These are phyloP conservation scores for Diploptera punctata DNA, from an alignment of 2,888 invertebrate species.

Conservation along the genomic window DNA sequence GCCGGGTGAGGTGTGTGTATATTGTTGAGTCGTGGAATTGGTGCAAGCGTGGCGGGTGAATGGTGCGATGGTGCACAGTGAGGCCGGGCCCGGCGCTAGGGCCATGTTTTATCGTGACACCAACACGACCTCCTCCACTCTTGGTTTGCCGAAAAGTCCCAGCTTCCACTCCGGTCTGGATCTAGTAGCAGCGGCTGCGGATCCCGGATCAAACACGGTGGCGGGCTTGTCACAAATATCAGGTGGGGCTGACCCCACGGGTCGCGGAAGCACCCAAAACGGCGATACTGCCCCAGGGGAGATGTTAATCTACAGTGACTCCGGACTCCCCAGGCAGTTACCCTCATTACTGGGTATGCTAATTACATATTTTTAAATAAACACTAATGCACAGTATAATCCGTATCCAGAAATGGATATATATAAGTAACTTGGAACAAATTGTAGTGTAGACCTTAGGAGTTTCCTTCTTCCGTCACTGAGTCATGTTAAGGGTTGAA, in stretches of 20 bases:
- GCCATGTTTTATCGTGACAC: conserved; percentile 55
- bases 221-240: conserved; percentile 18
- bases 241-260: conserved; percentile 21
- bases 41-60: conserved; percentile 27
- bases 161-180: conserved; percentile 88
- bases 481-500: too few species aligned
- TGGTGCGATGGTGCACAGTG: conserved; percentile 48
- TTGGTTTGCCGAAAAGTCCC: conserved; percentile 85
- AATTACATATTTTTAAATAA: too few species aligned
- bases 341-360: conserved; percentile 47
- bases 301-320: conserved; percentile 21
- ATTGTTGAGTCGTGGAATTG: background rate
- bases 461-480: too few species aligned
- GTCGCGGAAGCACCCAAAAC: conserved; percentile 13
- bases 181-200: conserved; percentile 69
- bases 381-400: too few species aligned
- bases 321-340: conserved; percentile 38
- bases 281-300: conserved; percentile 1
- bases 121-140: conserved; percentile 53
- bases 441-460: too few species aligned
- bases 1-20: background rate
- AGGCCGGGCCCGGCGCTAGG: conserved; percentile 53
- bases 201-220: conserved; percentile 25
- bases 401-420: too few species aligned
- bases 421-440: too few species aligned